Percentiles rank a stretch among this genome's conserved stretches.
Evolutionary conservation across 2,888 invertebrate genomes (phyloP).

Genomic region (Xestia ashworthii): DNA sequence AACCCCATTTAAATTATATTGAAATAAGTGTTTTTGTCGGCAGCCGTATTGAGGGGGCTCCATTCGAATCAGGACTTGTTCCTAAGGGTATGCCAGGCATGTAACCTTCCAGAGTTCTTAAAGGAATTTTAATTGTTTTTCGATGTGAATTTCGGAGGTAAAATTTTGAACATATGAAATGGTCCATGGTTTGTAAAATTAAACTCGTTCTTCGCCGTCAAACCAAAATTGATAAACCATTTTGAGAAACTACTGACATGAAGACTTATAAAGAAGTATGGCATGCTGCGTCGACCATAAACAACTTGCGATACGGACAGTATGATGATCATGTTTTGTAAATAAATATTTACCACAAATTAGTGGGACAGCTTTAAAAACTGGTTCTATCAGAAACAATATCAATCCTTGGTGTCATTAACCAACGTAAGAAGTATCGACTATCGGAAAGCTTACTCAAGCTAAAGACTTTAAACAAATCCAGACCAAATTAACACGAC

Average conservation of each 20-base stretch:
- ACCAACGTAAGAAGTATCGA: neutral
- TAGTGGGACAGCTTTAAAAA: neutral
- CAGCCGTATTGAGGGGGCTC: conserved; percentile 47
- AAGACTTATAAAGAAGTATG: neutral
- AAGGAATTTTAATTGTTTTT: conserved; percentile 68
- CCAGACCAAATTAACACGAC: conserved; percentile 52
- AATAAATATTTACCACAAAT: neutral
- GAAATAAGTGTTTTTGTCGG: conserved; percentile 62
- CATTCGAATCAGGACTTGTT: conserved; percentile 52
- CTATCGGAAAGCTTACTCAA: neutral
- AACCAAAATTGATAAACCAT: neutral
- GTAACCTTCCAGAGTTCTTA: conserved; percentile 60
- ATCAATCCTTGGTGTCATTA: conserved; percentile 10
- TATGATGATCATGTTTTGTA: neutral
- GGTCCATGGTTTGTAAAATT: neutral
- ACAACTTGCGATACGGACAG: neutral
- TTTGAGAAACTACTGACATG: neutral
- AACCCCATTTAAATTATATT: conserved; percentile 69
- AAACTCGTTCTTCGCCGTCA: neutral
- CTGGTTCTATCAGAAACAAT: neutral
- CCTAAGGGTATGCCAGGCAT: conserved; percentile 60
- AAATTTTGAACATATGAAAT: conserved; percentile 31
- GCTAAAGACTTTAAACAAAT: conserved; percentile 11
- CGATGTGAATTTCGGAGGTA: conserved; percentile 53
- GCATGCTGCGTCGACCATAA: neutral